A percentile compares a stretch with the other conserved stretches of the same genome.
phyloP scores from a whole-genome alignment of 2,113 vertebrate species.

The Fulica atra region DNA sequence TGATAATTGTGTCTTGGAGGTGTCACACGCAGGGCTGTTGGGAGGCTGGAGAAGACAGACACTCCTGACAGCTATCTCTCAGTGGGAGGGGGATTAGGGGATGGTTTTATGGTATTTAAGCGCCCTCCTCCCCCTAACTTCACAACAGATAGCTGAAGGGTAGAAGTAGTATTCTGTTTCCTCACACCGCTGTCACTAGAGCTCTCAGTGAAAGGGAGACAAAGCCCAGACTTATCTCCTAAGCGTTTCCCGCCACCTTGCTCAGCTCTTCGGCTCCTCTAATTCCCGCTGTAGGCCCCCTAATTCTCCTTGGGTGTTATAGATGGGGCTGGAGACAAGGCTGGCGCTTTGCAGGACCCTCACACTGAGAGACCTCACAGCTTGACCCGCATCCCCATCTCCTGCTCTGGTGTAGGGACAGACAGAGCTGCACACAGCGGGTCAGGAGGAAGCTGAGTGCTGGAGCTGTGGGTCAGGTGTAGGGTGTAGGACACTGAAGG shows the following conservation, averaged over 20 bases:
- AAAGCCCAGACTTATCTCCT: constrained; percentile 1
- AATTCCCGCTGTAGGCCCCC: neutral
- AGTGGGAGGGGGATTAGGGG: neutral
- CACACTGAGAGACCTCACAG: fast-evolving
- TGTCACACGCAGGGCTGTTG: neutral
- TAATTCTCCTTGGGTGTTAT: neutral
- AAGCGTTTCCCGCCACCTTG: neutral
- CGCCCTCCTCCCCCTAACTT: neutral
- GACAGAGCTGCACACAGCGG: fast-evolving
- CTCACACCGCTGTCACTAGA: fast-evolving
- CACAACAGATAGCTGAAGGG: neutral
- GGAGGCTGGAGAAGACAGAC: neutral
- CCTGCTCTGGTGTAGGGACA: fast-evolving
- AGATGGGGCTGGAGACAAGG: neutral
- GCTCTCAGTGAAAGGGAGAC: neutral
- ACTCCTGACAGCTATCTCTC: neutral
- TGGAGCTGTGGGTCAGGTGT: neutral
- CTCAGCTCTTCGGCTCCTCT: neutral
- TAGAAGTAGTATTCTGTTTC: neutral
- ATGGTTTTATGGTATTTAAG: neutral
- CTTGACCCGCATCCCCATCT: neutral
- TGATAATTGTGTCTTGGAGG: neutral
- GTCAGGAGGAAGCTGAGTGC: neutral
- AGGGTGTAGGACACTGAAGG: neutral
- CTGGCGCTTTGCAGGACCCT: neutral